These are phyloP conservation scores for Lissocephala sabroskyi DNA, from an alignment of 2,888 invertebrate genomes.

Conservation along the genomic window DNA sequence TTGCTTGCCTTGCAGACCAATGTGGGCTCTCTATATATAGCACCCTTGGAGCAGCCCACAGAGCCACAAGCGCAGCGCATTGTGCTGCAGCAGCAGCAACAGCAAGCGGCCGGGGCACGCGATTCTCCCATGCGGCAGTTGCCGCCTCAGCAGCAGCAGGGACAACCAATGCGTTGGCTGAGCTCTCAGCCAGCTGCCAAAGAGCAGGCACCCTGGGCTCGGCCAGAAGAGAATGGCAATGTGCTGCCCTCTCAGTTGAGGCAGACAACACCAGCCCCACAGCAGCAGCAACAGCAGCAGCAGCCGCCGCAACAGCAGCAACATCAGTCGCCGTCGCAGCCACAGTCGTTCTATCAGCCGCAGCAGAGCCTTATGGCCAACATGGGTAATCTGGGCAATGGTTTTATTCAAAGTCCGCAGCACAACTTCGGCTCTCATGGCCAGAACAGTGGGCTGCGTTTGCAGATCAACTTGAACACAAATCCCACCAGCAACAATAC, in stretches of 20 bases:
- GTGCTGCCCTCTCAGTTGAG: conserved; percentile 64
- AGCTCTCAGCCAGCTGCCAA: conserved; percentile 55
- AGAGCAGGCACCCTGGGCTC: conserved; percentile 69
- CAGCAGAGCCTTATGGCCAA: conserved; percentile 5
- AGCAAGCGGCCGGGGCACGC: conserved; percentile 60
- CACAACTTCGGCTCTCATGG: conserved; percentile 57
- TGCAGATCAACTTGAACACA: conserved; percentile 62
- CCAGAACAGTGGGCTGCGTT: conserved; percentile 54
- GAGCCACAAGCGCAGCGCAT: conserved; percentile 66
- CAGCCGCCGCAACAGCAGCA: conserved; percentile 18
- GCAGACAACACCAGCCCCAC: conserved; percentile 72
- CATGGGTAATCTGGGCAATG: conserved; percentile 43
- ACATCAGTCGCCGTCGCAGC: conserved; percentile 22
- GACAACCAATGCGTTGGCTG: conserved; percentile 63
- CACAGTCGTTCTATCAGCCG: conserved; percentile 28
- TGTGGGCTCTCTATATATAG: conserved; percentile 75
- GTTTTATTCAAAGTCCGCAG: conserved; percentile 26
- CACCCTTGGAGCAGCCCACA: conserved; percentile 73
- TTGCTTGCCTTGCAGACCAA: conserved; percentile 55
- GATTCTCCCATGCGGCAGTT: conserved; percentile 75
- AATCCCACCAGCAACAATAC: conserved; percentile 34
- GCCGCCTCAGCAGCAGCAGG: conserved; percentile 67
- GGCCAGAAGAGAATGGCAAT: conserved; percentile 67
- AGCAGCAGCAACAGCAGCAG: too few relatives aligned
- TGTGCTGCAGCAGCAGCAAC: conserved; percentile 67